Evolutionary conservation across 2,888 invertebrate genomes (phyloP).

Genomic region (Gonocerus acuteangulatus): DNA sequence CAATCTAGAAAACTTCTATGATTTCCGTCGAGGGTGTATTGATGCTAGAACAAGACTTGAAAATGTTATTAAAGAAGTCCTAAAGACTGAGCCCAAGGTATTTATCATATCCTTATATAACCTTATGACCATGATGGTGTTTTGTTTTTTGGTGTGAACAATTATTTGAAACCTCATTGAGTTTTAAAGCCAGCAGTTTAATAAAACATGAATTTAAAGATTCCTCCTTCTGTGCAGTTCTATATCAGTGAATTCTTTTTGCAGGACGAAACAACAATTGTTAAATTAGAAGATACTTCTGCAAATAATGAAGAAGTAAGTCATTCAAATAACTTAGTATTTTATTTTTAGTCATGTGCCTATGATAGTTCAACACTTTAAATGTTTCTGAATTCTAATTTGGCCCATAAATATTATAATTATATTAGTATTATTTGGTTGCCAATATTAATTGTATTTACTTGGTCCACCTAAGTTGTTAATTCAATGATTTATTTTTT

Average conservation of each 20-base stretch:
- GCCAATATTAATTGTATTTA: too few species aligned
- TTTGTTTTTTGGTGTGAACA: conserved; percentile 3
- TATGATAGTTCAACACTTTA: too few species aligned
- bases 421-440: too few species aligned
- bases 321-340: not conserved
- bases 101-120: not conserved
- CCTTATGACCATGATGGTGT: conserved; percentile 12
- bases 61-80: conserved; percentile 32
- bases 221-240: conserved; percentile 15
- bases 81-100: conserved; percentile 19
- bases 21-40: conserved; percentile 47
- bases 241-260: conserved; percentile 5
- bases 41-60: conserved; percentile 41
- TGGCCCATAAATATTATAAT: too few species aligned
- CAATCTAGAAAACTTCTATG: conserved; percentile 48
- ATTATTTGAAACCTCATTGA: not conserved
- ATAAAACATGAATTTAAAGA: not conserved
- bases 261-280: conserved; percentile 5
- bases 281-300: conserved; percentile 8
- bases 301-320: not conserved
- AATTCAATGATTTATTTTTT: too few species aligned
- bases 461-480: too few species aligned
- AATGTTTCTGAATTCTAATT: too few species aligned
- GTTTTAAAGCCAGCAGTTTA: not conserved
- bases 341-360: not conserved